phyloP scores from a whole-genome alignment of 2,113 vertebrate species.

The Indri indri region DNA sequence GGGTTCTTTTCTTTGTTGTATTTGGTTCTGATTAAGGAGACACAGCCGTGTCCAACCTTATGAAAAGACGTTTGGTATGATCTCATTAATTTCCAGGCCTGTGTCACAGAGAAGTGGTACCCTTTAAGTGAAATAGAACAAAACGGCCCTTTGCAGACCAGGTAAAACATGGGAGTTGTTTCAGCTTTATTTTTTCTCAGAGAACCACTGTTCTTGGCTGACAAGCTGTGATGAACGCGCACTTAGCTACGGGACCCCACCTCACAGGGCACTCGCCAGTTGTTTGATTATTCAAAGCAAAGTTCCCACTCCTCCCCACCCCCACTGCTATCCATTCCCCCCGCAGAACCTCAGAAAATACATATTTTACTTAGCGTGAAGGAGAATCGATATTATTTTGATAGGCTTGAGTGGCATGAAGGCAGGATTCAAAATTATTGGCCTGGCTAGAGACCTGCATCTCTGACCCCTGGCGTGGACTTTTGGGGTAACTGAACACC shows the following conservation, averaged over 20 bases:
- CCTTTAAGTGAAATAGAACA: constrained; percentile 3
- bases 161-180: neutral
- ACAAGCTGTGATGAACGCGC: neutral
- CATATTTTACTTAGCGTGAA: neutral
- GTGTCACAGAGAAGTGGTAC: neutral
- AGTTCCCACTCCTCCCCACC: neutral
- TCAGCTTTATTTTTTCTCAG: neutral
- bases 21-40: neutral
- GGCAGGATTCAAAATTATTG: neutral
- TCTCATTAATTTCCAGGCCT: neutral
- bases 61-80: neutral
- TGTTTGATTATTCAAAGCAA: neutral
- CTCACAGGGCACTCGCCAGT: no score
- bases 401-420: neutral
- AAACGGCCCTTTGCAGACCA: neutral
- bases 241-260: neutral
- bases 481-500: neutral
- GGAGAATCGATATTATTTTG: neutral
- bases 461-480: neutral
- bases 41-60: neutral
- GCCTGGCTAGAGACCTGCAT: neutral
- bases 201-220: neutral
- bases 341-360: neutral
- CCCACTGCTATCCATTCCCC: neutral
- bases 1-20: neutral